These are phyloP conservation scores for Cryptocheilus praepositus DNA, from an alignment of 2,888 invertebrate genomes.

Conservation along the genomic window DNA sequence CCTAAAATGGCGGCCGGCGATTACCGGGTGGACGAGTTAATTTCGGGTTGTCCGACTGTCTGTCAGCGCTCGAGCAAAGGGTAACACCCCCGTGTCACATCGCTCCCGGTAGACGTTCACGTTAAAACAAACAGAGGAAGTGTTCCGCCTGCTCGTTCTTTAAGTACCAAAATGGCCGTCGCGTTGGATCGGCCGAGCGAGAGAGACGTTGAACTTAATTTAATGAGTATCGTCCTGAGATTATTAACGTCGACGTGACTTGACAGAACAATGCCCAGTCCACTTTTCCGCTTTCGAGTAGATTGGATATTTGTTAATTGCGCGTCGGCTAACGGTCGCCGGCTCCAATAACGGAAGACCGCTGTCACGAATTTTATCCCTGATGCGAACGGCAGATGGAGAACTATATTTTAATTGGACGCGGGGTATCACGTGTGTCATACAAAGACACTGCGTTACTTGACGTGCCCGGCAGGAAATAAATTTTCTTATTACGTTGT, in stretches of 20 bases:
- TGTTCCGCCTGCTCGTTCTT: constrained; percentile 13
- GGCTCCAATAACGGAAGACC: no score
- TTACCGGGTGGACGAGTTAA: constrained; percentile 58
- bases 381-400: no score
- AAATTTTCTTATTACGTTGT: no score
- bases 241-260: constrained; percentile 4
- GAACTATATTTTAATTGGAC: no score
- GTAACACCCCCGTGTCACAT: constrained; percentile 43
- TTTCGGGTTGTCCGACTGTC: constrained; percentile 64
- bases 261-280: neutral
- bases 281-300: neutral
- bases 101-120: constrained; percentile 14
- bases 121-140: constrained; percentile 52
- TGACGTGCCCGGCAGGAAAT: no score
- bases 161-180: constrained; percentile 22
- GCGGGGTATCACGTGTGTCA: no score
- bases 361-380: no score
- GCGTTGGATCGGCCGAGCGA: neutral
- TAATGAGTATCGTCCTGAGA: neutral
- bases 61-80: constrained; percentile 45
- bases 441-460: no score
- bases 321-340: no score
- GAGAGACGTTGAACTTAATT: neutral
- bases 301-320: neutral
- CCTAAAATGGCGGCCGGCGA: constrained; percentile 53